Percentiles rank a stretch among this genome's conserved stretches.
Conservation (phyloP, 2,113 vertebrate species). For the Corynorhinus townsendii region DNA sequence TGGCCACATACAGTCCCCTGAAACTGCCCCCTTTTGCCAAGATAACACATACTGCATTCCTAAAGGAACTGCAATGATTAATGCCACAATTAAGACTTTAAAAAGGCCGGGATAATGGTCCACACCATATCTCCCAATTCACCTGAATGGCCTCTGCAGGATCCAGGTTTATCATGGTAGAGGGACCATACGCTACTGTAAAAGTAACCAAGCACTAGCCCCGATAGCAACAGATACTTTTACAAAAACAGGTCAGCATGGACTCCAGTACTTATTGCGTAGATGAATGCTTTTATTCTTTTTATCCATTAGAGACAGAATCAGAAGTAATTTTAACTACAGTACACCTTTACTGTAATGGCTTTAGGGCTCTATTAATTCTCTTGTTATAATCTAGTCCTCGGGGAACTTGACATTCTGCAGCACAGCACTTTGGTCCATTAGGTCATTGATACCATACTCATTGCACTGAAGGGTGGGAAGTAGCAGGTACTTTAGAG, state of each 20-base stretch:
- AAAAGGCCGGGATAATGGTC: neutral
- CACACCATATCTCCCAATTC: neutral
- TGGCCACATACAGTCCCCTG: neutral
- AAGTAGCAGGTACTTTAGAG: neutral
- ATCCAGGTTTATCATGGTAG: neutral
- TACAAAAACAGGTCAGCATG: neutral
- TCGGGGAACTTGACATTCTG: neutral
- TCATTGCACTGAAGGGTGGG: neutral
- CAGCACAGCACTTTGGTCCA: neutral
- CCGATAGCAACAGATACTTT: neutral
- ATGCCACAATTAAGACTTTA: neutral
- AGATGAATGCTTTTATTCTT: neutral
- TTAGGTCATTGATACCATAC: neutral
- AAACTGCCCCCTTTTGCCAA: neutral
- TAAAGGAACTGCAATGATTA: neutral
- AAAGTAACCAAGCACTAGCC: neutral
- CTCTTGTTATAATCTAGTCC: neutral
- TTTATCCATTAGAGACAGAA: neutral
- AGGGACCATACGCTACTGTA: neutral
- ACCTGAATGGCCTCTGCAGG: neutral
- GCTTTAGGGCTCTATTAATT: neutral
- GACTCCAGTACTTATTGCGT: neutral
- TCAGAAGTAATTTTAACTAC: neutral
- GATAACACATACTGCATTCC: neutral
- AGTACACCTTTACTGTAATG: neutral